phyloP scores from a whole-genome alignment of 2,797 vertebrate genomes.

The Hapalemur alaotrensis region DNA sequence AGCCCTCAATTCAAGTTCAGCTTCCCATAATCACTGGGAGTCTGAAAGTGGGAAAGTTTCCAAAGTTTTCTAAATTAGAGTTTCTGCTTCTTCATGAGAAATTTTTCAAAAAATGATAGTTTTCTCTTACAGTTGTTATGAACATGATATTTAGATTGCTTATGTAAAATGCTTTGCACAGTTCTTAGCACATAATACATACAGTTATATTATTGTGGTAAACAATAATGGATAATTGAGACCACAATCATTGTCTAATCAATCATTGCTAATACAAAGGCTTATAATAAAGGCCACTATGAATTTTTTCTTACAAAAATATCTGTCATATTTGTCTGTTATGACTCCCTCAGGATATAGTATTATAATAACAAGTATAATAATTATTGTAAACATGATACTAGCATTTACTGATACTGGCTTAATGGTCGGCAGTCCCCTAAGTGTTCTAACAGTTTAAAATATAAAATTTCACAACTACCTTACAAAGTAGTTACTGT shows the following conservation, averaged over 20 bases:
- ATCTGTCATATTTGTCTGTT: background rate
- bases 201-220: background rate
- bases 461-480: background rate
- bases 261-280: background rate
- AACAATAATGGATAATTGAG: background rate
- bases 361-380: background rate
- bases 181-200: background rate
- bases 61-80: background rate
- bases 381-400: background rate
- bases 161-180: background rate
- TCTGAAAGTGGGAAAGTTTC: background rate
- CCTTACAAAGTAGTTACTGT: background rate
- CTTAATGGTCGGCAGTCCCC: background rate
- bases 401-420: background rate
- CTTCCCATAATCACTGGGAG: background rate
- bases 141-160: background rate
- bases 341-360: background rate
- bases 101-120: background rate
- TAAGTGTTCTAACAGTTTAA: background rate
- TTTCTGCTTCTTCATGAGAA: background rate
- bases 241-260: background rate
- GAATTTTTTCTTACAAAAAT: background rate
- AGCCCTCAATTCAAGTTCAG: background rate
- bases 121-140: background rate
- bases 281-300: background rate